A percentile compares a stretch with the other conserved stretches of the same genome.
Conservation (phyloP, 2,888 invertebrate genomes). For the Punctoribates punctum region DNA sequence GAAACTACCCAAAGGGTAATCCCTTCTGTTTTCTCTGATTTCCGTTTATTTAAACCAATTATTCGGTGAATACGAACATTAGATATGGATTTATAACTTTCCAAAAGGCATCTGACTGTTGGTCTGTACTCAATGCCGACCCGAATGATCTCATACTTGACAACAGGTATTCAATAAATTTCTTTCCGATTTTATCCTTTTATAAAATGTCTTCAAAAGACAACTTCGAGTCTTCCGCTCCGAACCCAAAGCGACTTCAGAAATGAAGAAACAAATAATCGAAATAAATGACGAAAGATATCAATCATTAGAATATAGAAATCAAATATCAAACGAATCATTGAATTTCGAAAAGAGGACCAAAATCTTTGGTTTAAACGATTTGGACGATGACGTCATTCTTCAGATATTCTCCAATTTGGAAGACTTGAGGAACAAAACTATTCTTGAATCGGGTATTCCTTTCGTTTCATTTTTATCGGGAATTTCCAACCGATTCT, state of each 20-base stretch:
- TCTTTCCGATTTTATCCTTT: background rate
- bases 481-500: background rate
- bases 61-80: background rate
- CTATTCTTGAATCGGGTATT: conserved; percentile 45
- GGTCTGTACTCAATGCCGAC: conserved; percentile 44
- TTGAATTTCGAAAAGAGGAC: background rate
- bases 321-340: background rate
- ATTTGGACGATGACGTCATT: conserved; percentile 46
- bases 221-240: conserved; percentile 45
- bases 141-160: conserved; percentile 42
- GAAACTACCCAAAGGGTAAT: conserved; percentile 44
- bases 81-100: conserved; percentile 48
- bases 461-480: background rate
- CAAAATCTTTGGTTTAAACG: conserved; percentile 44
- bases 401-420: conserved; percentile 45
- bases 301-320: conserved; percentile 4
- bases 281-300: conserved; percentile 36
- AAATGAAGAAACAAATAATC: conserved; percentile 45
- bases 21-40: background rate
- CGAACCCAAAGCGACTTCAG: conserved; percentile 45
- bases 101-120: conserved; percentile 45
- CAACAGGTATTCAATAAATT: conserved; percentile 39
- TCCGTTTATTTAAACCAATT: background rate
- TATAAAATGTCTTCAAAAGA: conserved; percentile 4
- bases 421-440: conserved; percentile 41